phyloP scores from a whole-genome alignment of 2,888 invertebrate species.

The Leistus spinibarbis region DNA sequence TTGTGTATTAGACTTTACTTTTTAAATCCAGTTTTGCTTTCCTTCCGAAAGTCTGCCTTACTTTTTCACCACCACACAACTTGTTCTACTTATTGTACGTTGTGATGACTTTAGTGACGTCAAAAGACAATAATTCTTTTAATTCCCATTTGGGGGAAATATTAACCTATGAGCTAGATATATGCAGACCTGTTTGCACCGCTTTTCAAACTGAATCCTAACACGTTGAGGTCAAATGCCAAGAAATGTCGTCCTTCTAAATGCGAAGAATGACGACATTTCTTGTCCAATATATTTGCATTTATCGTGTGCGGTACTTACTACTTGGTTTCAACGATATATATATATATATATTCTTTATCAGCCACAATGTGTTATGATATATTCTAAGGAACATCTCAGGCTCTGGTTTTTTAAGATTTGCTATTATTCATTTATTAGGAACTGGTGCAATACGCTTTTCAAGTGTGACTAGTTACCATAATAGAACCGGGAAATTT shows the following conservation, averaged over 20 bases:
- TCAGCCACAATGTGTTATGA: not conserved
- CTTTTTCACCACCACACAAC: slow-evolving; percentile 50
- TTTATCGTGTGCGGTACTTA: not conserved
- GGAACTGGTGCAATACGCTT: not conserved
- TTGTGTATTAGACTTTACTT: slow-evolving; percentile 12
- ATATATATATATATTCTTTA: not conserved
- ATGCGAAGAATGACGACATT: no score
- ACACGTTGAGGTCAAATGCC: no score
- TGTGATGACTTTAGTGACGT: slow-evolving; percentile 21
- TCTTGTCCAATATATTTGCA: no score
- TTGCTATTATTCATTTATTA: not conserved
- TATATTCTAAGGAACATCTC: no score
- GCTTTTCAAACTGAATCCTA: no score
- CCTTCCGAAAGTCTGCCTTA: slow-evolving; percentile 56
- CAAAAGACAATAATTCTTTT: slow-evolving; percentile 6
- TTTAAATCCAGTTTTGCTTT: slow-evolving; percentile 20
- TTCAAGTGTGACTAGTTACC: not conserved
- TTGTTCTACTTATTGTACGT: slow-evolving; percentile 20
- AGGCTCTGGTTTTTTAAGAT: not conserved
- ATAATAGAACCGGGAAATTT: not conserved
- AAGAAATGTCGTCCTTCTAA: not conserved
- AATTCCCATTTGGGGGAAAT: not conserved
- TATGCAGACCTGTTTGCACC: not conserved
- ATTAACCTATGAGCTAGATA: not conserved
- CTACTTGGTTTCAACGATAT: not conserved